A percentile compares a stretch with the other conserved stretches of the same genome.
Evolutionary conservation across 2,888 invertebrate genomes (phyloP).

Genomic region (Bugulina stolonifera): DNA sequence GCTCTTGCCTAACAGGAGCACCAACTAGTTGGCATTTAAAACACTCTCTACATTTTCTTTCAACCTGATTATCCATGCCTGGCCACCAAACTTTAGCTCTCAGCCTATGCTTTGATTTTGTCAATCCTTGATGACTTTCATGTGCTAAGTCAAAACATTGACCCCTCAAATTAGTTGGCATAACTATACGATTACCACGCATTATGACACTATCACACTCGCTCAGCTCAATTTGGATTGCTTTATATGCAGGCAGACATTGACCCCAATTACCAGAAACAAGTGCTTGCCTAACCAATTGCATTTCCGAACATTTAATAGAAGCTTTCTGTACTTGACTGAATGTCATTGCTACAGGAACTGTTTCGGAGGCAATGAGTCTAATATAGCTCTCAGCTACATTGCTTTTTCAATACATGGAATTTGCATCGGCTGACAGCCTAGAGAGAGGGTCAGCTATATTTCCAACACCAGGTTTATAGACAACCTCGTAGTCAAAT

Average conservation of each 20-base stretch:
- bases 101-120: neutral
- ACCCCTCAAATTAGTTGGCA: neutral
- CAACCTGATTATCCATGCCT: neutral
- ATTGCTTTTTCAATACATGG: neutral
- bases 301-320: no score
- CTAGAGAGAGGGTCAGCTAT: neutral
- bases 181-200: neutral
- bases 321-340: neutral
- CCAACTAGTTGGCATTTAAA: no score
- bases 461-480: neutral
- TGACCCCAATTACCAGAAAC: neutral
- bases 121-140: neutral
- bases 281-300: no score
- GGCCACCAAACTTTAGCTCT: neutral
- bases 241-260: neutral
- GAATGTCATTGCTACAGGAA: neutral
- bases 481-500: neutral
- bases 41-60: no score
- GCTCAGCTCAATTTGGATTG: neutral
- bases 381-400: neutral
- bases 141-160: neutral
- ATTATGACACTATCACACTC: neutral
- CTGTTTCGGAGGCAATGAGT: neutral
- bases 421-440: neutral
- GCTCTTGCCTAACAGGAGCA: no score